A percentile compares a stretch with the other conserved stretches of the same genome.
phyloP scores from a whole-genome alignment of 2,888 invertebrate species.

The Hydroisotoma schaefferi region DNA sequence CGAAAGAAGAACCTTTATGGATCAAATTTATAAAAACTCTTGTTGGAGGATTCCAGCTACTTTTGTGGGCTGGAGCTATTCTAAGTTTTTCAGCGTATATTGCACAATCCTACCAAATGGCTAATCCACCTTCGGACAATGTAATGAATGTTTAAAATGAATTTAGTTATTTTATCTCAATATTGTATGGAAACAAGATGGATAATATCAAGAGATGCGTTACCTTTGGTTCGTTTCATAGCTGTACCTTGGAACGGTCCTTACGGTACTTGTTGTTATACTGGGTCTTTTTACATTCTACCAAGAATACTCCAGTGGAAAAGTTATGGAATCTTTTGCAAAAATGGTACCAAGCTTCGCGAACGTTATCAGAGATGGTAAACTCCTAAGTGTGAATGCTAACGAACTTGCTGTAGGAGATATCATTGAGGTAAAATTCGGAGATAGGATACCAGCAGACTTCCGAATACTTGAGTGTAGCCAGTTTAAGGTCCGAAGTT shows the following conservation, averaged over 20 bases:
- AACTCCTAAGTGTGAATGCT: slow-evolving; percentile 24
- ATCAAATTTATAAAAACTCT: slow-evolving; percentile 43
- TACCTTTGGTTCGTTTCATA: slow-evolving; percentile 21
- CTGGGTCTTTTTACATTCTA: slow-evolving; percentile 60
- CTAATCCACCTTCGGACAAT: slow-evolving; percentile 41
- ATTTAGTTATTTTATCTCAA: background rate
- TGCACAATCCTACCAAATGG: slow-evolving; percentile 21
- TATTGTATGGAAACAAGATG: background rate
- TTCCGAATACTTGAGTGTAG: slow-evolving; percentile 57
- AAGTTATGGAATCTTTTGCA: slow-evolving; percentile 60
- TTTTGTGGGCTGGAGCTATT: slow-evolving; percentile 43
- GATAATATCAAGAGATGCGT: background rate
- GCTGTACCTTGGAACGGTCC: slow-evolving; percentile 57
- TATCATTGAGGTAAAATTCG: slow-evolving; percentile 60
- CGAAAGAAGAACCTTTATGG: slow-evolving; percentile 38
- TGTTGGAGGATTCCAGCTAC: slow-evolving; percentile 44
- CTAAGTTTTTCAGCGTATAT: slow-evolving; percentile 44
- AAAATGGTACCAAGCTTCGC: slow-evolving; percentile 56
- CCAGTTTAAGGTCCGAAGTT: slow-evolving; percentile 56
- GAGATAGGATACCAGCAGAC: slow-evolving; percentile 61
- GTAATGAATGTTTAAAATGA: slow-evolving; percentile 15
- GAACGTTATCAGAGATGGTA: slow-evolving; percentile 43
- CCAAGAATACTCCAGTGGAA: slow-evolving; percentile 55
- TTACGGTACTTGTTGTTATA: slow-evolving; percentile 57
- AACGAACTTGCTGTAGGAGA: slow-evolving; percentile 53